Evolutionary conservation across 2,113 vertebrate genomes (phyloP), one percentile per base, ranked within the genome.

Genomic region (Casuarius casuarius): DNA sequence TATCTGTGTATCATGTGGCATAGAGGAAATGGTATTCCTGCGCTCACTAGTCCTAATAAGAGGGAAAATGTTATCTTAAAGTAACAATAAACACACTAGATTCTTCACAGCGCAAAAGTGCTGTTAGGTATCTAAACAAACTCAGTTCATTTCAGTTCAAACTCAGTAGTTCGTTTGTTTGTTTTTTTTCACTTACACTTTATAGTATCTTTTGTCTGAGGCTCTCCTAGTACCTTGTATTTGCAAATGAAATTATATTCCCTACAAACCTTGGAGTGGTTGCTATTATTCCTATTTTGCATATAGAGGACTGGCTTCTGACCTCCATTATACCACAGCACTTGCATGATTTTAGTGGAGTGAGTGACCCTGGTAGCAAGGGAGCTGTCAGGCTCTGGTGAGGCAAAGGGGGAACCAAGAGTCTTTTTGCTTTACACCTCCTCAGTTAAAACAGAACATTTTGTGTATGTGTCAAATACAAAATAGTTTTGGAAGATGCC

Each of bases 11-110:
- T 54, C 46, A 77, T 92, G 94, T 86, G 91, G 89, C 78, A 83
- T 28, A 63, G 66, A 94, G 77, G 66, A 97, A 96, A 97, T 72
- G 54, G 84, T 67, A 77, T 95, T 96, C 63, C 81, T 94, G 84
- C 77, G 38, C 79, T 59, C 63, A 62, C 46, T 46, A 63, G 62
- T n/a, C 81, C 59, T 83, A 87, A 70, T 51, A 52, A 59, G 84
- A 91, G 9, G 21, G 23, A 76, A 94, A 91, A 74, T 63, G 28
- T 84, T 75, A 28, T 66, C 67, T 95, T 90, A 90, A 92, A 91
- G 81, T 67, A 74, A 59, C 46, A 91, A 71, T 35, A 71, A 33
- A 72, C 9, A 58, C 33, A 76, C 15, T 13, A n/a, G 9, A 9
- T 54, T 54, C 66, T 76, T 87, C 59, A 54, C 25, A 63, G 31